These are phyloP conservation scores for Pharmacophagus antenor DNA, from an alignment of 2,888 invertebrate genomes.

Conservation along the genomic window DNA sequence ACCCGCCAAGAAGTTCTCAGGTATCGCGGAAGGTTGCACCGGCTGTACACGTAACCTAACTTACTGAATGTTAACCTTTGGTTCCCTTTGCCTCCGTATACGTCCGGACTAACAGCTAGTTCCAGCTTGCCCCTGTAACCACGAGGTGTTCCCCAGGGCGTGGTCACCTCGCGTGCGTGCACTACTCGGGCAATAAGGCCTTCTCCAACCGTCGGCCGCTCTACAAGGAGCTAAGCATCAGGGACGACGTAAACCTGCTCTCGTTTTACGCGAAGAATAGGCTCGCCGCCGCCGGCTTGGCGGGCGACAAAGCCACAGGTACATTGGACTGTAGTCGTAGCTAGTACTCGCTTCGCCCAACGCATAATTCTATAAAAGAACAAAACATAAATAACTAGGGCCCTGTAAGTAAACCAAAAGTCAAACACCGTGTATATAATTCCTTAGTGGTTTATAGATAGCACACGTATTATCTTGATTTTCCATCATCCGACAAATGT, in stretches of 20 bases:
- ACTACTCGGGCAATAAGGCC: slow-evolving; percentile 90
- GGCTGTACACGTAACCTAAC: slow-evolving; percentile 34
- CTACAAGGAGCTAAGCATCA: slow-evolving; percentile 87
- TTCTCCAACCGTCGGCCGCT: slow-evolving; percentile 88
- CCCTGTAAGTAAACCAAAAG: slow-evolving; percentile 31
- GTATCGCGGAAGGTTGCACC: slow-evolving; percentile 61
- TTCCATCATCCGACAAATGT: slow-evolving; percentile 5
- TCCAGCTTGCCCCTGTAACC: slow-evolving; percentile 68
- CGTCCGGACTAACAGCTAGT: slow-evolving; percentile 58
- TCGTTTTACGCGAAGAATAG: slow-evolving; percentile 93
- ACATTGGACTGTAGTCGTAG: slow-evolving; percentile 55
- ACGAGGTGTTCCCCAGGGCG: slow-evolving; percentile 83
- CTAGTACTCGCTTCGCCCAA: slow-evolving; percentile 68
- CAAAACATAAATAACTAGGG: slow-evolving; percentile 49
- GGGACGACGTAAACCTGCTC: slow-evolving; percentile 91
- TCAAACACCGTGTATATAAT: slow-evolving; percentile 22
- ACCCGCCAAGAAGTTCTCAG: slow-evolving; percentile 85
- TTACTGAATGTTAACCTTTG: slow-evolving; percentile 33
- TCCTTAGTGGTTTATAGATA: slow-evolving; percentile 13
- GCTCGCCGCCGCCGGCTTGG: slow-evolving; percentile 82
- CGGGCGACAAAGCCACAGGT: slow-evolving; percentile 77
- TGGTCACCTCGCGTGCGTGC: slow-evolving; percentile 91
- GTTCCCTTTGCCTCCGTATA: slow-evolving; percentile 40
- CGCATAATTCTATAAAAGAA: slow-evolving; percentile 67
- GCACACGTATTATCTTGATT: slow-evolving; percentile 1